A percentile compares a stretch with the other conserved stretches of the same genome.
Conservation (phyloP, 1,140 invertebrate genomes). For the Drosophila mojavensis region DNA sequence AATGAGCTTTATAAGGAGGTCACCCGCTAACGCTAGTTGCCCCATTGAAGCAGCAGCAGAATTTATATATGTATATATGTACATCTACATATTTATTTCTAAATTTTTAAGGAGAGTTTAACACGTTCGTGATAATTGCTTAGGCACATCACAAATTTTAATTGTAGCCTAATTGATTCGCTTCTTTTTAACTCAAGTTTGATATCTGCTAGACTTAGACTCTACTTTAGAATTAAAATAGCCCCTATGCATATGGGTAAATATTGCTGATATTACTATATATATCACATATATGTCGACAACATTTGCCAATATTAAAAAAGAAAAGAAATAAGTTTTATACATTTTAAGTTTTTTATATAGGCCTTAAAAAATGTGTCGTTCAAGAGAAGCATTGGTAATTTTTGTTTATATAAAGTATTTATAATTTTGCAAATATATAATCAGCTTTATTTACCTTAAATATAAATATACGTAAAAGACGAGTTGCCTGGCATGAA, state of each 20-base stretch:
- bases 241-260: too few species aligned
- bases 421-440: slow-evolving; percentile 6
- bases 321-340: too few species aligned
- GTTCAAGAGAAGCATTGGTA: too few species aligned
- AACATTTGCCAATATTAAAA: too few species aligned
- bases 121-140: slow-evolving; percentile 4
- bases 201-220: too few species aligned
- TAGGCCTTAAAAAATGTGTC: too few species aligned
- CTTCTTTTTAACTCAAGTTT: background rate
- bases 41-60: slow-evolving; percentile 10
- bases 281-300: too few species aligned
- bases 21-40: slow-evolving; percentile 23
- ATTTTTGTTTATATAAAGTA: background rate
- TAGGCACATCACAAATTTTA: too few species aligned
- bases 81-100: background rate
- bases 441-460: background rate
- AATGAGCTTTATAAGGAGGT: slow-evolving; percentile 48
- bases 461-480: slow-evolving; percentile 1
- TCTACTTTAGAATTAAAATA: too few species aligned
- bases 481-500: slow-evolving; percentile 2
- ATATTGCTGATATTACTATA: too few species aligned
- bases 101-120: background rate
- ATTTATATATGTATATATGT: too few species aligned
- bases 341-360: too few species aligned
- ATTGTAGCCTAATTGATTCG: background rate